A percentile compares a stretch with the other conserved stretches of the same genome.
Conservation (phyloP, 2,113 vertebrate species). For the Pycnonotus jocosus region DNA sequence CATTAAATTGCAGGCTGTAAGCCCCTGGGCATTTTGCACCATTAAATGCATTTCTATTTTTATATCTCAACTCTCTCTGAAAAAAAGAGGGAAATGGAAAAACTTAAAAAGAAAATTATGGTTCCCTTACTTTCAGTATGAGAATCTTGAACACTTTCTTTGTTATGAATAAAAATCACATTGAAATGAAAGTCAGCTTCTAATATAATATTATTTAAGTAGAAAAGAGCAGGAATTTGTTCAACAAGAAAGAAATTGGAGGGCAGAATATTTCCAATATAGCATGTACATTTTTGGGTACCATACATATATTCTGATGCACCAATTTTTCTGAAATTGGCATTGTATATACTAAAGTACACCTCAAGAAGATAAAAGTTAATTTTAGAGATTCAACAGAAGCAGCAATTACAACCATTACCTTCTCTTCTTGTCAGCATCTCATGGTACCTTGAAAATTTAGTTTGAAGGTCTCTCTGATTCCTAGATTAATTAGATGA, state of each 20-base stretch:
- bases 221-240: neutral
- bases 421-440: neutral
- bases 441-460: neutral
- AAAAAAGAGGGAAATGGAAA: constrained; percentile 4
- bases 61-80: neutral
- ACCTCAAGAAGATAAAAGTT: neutral
- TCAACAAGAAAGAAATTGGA: neutral
- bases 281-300: neutral
- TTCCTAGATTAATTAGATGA: neutral
- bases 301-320: neutral
- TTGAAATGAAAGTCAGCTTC: constrained; percentile 34
- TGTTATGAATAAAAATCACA: constrained; percentile 52
- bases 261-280: neutral
- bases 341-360: neutral
- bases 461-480: neutral
- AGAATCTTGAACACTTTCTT: constrained; percentile 3
- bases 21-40: neutral
- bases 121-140: neutral
- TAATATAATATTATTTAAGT: neutral
- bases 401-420: neutral
- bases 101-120: neutral
- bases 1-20: constrained; percentile 22
- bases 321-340: neutral
- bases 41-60: constrained; percentile 51
- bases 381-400: neutral